Evolutionary conservation across 1,140 invertebrate species (phyloP).

Genomic region (Caenorhabditis inopinata): DNA sequence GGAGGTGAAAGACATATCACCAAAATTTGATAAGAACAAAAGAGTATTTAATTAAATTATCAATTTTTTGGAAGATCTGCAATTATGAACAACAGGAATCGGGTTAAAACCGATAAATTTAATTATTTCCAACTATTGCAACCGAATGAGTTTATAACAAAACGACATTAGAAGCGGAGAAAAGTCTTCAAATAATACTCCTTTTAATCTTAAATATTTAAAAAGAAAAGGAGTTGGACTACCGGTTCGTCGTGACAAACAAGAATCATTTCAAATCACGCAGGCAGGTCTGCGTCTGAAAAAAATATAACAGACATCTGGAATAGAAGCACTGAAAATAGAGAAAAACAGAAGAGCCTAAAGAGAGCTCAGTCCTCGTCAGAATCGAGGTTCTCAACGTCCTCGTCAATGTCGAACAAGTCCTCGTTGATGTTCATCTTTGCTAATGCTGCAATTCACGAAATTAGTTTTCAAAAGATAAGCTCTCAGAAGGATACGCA

Average conservation of each 20-base stretch:
- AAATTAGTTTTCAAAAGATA: background rate
- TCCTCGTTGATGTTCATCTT: constrained; percentile 53
- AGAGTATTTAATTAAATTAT: too few species aligned
- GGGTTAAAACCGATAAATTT: too few species aligned
- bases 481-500: too few species aligned
- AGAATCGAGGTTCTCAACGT: constrained; percentile 44
- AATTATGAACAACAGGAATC: too few species aligned
- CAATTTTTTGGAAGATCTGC: too few species aligned
- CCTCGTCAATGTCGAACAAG: constrained; percentile 49
- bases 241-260: background rate
- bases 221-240: background rate
- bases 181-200: background rate
- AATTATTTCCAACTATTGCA: too few species aligned
- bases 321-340: background rate
- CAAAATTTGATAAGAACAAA: too few species aligned
- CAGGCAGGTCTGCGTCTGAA: background rate
- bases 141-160: too few species aligned
- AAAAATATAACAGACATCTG: background rate
- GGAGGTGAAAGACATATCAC: too few species aligned
- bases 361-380: constrained; percentile 26
- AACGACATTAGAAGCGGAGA: background rate
- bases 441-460: constrained; percentile 29
- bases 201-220: too few species aligned
- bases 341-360: background rate
- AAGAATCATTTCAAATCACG: background rate